A percentile compares a stretch with the other conserved stretches of the same genome.
Evolutionary conservation across 2,888 invertebrate species (phyloP).

Genomic region (Metalampra italica): DNA sequence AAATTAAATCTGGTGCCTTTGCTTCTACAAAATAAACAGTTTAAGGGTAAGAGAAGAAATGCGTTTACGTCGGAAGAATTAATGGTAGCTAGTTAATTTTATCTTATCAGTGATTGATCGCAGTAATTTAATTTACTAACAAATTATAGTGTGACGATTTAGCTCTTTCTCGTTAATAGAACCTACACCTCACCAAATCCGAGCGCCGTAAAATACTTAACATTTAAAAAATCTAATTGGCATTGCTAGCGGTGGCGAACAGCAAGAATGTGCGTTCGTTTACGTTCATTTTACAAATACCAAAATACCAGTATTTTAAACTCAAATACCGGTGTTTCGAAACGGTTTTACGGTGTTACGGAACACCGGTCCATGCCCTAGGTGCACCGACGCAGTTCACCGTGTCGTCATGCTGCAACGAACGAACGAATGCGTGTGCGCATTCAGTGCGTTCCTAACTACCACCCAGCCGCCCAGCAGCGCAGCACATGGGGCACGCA

Average conservation of each 20-base stretch:
- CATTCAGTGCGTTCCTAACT: slow-evolving; percentile 15
- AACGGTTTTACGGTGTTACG: too few relatives aligned
- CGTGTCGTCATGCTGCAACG: slow-evolving; percentile 19
- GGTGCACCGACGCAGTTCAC: slow-evolving; percentile 8
- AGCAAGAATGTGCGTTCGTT: too few relatives aligned
- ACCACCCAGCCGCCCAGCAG: neutral
- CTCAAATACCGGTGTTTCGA: too few relatives aligned
- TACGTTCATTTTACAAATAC: too few relatives aligned
- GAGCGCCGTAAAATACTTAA: too few relatives aligned
- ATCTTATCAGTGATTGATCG: neutral
- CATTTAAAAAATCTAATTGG: too few relatives aligned
- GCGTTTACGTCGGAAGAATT: neutral
- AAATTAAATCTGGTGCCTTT: too few relatives aligned
- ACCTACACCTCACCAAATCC: neutral
- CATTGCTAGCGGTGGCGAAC: too few relatives aligned
- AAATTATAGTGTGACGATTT: neutral
- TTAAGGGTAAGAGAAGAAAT: too few relatives aligned
- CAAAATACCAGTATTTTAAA: too few relatives aligned
- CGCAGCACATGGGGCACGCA: neutral
- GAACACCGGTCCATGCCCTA: too few relatives aligned
- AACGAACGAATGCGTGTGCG: slow-evolving; percentile 12
- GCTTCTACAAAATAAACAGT: too few relatives aligned
- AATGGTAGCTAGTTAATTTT: neutral
- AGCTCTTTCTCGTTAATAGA: neutral
- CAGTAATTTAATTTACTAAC: neutral